Conservation (phyloP, 1,140 invertebrate species). For the Neodiprion lecontei region DNA sequence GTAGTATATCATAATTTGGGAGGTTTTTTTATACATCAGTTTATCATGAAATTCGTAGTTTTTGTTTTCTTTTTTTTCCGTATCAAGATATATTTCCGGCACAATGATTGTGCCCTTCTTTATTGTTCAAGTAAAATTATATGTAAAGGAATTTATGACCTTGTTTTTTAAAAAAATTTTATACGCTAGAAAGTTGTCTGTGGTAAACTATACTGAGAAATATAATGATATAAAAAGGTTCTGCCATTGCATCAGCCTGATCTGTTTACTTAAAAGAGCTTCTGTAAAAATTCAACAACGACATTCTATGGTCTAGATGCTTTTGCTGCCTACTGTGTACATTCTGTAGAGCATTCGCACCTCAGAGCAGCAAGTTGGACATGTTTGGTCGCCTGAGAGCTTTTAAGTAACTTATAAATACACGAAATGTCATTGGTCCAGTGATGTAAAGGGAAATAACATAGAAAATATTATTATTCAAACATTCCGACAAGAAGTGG, state of each 20-base stretch:
- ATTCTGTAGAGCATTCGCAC: slow-evolving; percentile 43
- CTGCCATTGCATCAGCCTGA: slow-evolving; percentile 43
- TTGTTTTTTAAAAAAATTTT: slow-evolving; percentile 26
- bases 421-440: slow-evolving; percentile 29
- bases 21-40: slow-evolving; percentile 24
- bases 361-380: slow-evolving; percentile 36
- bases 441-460: slow-evolving; percentile 29
- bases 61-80: not conserved
- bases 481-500: slow-evolving; percentile 49
- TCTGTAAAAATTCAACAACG: slow-evolving; percentile 25
- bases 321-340: slow-evolving; percentile 46
- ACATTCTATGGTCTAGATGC: slow-evolving; percentile 44
- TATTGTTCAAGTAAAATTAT: not conserved
- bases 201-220: slow-evolving; percentile 8
- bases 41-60: slow-evolving; percentile 28
- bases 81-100: not conserved
- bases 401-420: slow-evolving; percentile 39
- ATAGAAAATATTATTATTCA: slow-evolving; percentile 42
- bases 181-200: slow-evolving; percentile 36
- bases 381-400: slow-evolving; percentile 31
- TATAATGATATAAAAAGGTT: slow-evolving; percentile 27
- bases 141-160: not conserved
- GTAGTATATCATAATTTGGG: slow-evolving; percentile 17
- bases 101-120: not conserved
- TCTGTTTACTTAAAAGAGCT: slow-evolving; percentile 35